Conservation (phyloP, 2,888 invertebrate genomes). For the Ceratothoa steindachneri region DNA sequence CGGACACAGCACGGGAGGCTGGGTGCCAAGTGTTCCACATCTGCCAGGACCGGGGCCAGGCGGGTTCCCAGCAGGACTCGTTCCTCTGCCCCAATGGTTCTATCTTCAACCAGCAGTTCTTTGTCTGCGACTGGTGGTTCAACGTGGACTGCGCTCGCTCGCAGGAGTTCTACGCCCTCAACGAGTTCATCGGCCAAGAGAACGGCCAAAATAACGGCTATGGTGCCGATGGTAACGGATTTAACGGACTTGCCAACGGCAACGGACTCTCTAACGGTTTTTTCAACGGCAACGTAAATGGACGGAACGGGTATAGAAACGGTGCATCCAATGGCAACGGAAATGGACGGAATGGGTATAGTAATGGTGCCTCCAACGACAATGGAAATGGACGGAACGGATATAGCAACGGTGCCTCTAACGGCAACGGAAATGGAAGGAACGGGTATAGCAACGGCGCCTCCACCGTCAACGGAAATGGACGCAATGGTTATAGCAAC, state of each 20-base stretch:
- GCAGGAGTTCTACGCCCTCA: slow-evolving; percentile 55
- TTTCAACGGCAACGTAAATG: background rate
- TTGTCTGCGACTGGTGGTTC: slow-evolving; percentile 68
- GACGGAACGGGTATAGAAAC: slow-evolving; percentile 3
- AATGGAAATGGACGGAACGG: background rate
- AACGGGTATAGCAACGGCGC: slow-evolving; percentile 10
- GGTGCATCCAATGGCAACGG: background rate
- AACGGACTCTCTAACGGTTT: slow-evolving; percentile 5
- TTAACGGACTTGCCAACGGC: slow-evolving; percentile 14
- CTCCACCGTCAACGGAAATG: background rate
- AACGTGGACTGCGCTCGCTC: slow-evolving; percentile 61
- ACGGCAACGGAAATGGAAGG: background rate
- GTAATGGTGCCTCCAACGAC: background rate
- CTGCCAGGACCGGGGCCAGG: slow-evolving; percentile 23
- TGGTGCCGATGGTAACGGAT: background rate
- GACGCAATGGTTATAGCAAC: background rate
- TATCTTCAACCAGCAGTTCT: slow-evolving; percentile 64
- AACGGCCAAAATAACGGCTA: background rate
- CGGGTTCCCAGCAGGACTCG: slow-evolving; percentile 51
- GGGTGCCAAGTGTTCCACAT: slow-evolving; percentile 24
- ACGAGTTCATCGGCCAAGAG: slow-evolving; percentile 52
- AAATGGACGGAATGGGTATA: background rate
- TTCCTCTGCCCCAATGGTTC: slow-evolving; percentile 67
- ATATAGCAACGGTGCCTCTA: background rate
- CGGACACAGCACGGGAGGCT: background rate